Conservation (phyloP, 2,888 invertebrate genomes). For the Torymus tubicola region DNA sequence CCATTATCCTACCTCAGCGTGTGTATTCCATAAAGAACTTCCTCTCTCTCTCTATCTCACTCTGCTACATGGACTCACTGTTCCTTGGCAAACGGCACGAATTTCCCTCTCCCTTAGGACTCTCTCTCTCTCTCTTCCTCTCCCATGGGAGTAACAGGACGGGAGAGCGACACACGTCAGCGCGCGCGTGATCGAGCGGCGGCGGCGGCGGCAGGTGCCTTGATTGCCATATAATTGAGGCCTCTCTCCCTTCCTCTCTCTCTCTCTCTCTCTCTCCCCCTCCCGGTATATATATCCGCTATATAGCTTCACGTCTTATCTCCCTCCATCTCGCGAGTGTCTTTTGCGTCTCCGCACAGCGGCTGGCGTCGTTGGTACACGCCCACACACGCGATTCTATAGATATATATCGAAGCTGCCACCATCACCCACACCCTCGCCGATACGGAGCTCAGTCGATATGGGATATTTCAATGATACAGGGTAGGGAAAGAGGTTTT, state of each 20-base stretch:
- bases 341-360: slow-evolving; percentile 23
- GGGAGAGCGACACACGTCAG: slow-evolving; percentile 8
- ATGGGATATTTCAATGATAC: too few species aligned
- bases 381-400: not conserved
- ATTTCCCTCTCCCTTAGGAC: too few species aligned
- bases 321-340: slow-evolving; percentile 25
- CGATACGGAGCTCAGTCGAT: too few species aligned
- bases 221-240: slow-evolving; percentile 51
- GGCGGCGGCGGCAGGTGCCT: slow-evolving; percentile 44
- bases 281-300: not conserved
- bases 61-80: too few species aligned
- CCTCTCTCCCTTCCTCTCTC: slow-evolving; percentile 5
- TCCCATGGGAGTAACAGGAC: slow-evolving; percentile 1
- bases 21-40: too few species aligned
- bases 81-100: too few species aligned
- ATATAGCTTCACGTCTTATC: not conserved
- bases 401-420: too few species aligned
- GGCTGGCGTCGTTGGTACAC: not conserved
- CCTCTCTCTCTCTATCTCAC: too few species aligned
- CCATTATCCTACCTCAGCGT: too few species aligned
- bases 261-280: not conserved
- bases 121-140: too few species aligned
- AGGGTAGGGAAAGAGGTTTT: too few species aligned
- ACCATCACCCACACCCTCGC: too few species aligned
- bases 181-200: slow-evolving; percentile 25